Percentiles rank a stretch among this genome's conserved stretches.
Evolutionary conservation across 1,140 invertebrate species (phyloP).

Genomic region (Drosophila biarmipes): DNA sequence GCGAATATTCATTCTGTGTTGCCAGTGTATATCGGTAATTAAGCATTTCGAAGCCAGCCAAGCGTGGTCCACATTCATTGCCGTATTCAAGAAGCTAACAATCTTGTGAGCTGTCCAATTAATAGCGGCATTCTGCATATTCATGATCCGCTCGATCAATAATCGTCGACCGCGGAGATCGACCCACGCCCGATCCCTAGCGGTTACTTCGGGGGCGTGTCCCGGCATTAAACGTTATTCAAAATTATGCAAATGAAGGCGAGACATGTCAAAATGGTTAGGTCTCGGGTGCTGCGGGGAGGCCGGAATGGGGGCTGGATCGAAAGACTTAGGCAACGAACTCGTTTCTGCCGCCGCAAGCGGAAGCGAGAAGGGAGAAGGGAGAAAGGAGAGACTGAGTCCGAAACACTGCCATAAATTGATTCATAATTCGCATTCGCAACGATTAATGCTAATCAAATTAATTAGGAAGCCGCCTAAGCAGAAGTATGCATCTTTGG

Average conservation of each 20-base stretch:
- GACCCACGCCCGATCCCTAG: constrained; percentile 16
- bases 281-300: constrained; percentile 18
- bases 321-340: constrained; percentile 77
- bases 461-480: constrained; percentile 67
- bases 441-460: constrained; percentile 74
- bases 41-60: constrained; percentile 19
- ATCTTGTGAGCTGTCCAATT: constrained; percentile 76
- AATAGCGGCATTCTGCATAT: constrained; percentile 70
- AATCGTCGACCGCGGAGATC: constrained; percentile 39
- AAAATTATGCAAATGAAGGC: constrained; percentile 71
- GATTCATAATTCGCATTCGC: constrained; percentile 72
- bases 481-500: constrained; percentile 23
- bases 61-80: constrained; percentile 38
- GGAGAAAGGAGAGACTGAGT: constrained; percentile 1
- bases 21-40: constrained; percentile 17
- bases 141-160: constrained; percentile 60
- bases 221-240: constrained; percentile 48
- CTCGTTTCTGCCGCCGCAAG: constrained; percentile 39
- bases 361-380: constrained; percentile 15
- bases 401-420: constrained; percentile 56
- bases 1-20: neutral
- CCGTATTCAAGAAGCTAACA: constrained; percentile 71
- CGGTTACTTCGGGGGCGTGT: constrained; percentile 58
- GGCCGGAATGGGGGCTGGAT: constrained; percentile 6
- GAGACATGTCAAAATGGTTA: constrained; percentile 54